Conservation (phyloP, 2,888 invertebrate species). For the Phyllotreta striolata region DNA sequence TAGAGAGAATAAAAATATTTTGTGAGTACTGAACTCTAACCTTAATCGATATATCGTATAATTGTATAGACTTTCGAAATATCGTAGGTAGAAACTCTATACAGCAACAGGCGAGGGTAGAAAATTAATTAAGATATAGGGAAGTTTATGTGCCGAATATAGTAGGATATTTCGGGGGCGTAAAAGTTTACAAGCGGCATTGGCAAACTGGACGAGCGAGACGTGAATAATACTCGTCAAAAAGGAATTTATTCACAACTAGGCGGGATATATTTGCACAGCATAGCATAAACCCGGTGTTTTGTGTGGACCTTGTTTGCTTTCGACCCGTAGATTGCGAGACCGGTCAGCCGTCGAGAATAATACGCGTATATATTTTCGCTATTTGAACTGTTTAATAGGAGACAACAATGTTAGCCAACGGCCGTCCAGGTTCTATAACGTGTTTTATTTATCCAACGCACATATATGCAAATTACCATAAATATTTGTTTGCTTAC, state of each 20-base stretch:
- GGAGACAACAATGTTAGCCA: constrained; percentile 27
- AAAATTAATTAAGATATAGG: no score
- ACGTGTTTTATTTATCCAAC: constrained; percentile 21
- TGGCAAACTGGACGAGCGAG: constrained; percentile 1
- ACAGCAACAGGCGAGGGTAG: no score
- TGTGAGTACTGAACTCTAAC: no score
- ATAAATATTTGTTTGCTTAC: constrained; percentile 6
- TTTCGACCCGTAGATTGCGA: constrained; percentile 22
- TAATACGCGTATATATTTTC: constrained; percentile 23
- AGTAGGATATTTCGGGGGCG: background rate
- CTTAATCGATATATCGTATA: no score
- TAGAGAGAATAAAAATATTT: no score
- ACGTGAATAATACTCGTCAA: constrained; percentile 21
- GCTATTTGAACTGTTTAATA: constrained; percentile 27
- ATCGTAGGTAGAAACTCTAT: no score
- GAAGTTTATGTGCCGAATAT: no score
- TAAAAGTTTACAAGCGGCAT: constrained; percentile 1
- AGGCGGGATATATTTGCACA: constrained; percentile 24
- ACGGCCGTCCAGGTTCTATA: constrained; percentile 7
- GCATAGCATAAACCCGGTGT: constrained; percentile 23
- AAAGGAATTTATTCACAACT: constrained; percentile 27
- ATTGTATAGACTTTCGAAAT: no score
- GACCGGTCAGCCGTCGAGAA: constrained; percentile 15
- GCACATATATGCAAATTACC: constrained; percentile 12
- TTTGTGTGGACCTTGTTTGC: constrained; percentile 26